A percentile compares a stretch with the other conserved stretches of the same genome.
These are phyloP conservation scores for Berghia stephanieae DNA, from an alignment of 1,140 invertebrate species.

Conservation along the genomic window DNA sequence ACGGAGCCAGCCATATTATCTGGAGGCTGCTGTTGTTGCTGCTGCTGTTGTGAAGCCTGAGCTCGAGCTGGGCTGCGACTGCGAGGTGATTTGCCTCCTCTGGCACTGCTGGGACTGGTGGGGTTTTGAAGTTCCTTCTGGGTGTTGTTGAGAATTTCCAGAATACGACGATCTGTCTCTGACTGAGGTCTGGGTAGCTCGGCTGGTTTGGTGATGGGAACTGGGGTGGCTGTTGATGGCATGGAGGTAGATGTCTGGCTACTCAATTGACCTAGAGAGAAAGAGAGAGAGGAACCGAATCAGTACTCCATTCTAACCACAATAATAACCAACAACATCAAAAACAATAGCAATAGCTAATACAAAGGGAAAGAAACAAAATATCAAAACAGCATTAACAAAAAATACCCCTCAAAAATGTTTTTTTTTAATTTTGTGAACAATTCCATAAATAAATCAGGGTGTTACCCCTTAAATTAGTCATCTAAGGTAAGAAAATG, in stretches of 20 bases:
- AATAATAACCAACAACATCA: too few species aligned
- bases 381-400: too few species aligned
- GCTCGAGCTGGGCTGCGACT: conserved; percentile 38
- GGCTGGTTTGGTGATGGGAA: conserved; percentile 32
- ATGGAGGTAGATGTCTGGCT: conserved; percentile 5
- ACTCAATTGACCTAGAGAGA: conserved; percentile 24
- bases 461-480: too few species aligned
- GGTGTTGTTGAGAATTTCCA: conserved; percentile 55
- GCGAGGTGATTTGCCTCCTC: conserved; percentile 35
- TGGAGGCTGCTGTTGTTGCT: background rate
- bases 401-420: too few species aligned
- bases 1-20: too few species aligned
- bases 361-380: background rate
- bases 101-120: conserved; percentile 24
- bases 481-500: too few species aligned
- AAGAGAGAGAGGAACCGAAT: conserved; percentile 27
- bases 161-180: conserved; percentile 54
- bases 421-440: too few species aligned
- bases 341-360: background rate
- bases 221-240: conserved; percentile 6
- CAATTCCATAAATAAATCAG: too few species aligned
- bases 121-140: conserved; percentile 33
- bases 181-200: conserved; percentile 55
- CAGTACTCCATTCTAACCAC: too few species aligned
- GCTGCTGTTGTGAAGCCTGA: background rate